A percentile compares a stretch with the other conserved stretches of the same genome.
Conservation (phyloP, 2,113 vertebrate species). For the Cardinalis cardinalis region DNA sequence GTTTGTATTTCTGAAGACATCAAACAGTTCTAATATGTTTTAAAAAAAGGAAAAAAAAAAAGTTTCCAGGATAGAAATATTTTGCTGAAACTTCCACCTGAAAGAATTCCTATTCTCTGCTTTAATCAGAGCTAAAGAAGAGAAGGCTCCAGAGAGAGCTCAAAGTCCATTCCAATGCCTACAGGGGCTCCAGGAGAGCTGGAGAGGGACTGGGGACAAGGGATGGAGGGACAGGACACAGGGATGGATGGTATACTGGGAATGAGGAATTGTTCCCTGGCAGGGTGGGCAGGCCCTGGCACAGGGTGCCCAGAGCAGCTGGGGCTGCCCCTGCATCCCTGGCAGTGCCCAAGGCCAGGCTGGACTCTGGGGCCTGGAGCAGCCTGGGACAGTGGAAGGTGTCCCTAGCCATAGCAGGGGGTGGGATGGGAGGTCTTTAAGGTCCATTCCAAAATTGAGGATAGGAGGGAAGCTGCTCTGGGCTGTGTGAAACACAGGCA, state of each 20-base stretch:
- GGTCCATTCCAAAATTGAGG: neutral
- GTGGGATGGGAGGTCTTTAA: neutral
- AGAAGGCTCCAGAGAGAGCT: neutral
- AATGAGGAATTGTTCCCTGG: neutral
- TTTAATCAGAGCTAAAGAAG: neutral
- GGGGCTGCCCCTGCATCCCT: neutral
- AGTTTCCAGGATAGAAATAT: neutral
- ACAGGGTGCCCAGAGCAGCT: neutral
- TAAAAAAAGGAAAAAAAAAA: accelerated
- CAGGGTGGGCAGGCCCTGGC: neutral
- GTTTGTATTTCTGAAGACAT: neutral
- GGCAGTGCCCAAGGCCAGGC: accelerated
- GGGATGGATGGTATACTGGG: neutral
- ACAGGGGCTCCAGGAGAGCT: neutral
- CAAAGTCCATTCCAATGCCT: accelerated
- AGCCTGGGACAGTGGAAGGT: accelerated
- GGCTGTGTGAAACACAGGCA: neutral
- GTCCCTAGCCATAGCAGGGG: neutral
- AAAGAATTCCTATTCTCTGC: neutral
- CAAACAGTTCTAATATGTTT: neutral
- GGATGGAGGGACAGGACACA: neutral
- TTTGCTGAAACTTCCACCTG: neutral
- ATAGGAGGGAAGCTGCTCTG: neutral
- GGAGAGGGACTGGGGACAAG: neutral
- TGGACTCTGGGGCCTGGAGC: neutral